phyloP scores from a whole-genome alignment of 1,140 invertebrate species.

The Megathymus violae region DNA sequence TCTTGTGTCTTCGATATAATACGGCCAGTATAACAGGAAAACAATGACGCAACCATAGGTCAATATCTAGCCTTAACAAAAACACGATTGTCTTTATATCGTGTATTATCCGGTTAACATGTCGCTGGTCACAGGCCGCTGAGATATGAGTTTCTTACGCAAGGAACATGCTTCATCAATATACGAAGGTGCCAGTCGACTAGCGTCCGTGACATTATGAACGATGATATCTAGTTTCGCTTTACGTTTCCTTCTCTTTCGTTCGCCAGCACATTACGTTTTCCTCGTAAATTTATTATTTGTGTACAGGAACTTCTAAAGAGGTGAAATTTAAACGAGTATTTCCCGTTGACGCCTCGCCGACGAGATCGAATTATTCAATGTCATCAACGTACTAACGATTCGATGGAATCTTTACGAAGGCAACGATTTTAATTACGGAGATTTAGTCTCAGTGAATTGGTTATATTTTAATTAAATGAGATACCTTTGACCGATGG shows the following conservation, averaged over 20 bases:
- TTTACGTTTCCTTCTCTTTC: constrained; percentile 19
- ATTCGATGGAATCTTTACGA: constrained; percentile 30
- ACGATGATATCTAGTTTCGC: constrained; percentile 27
- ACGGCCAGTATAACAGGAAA: constrained; percentile 7
- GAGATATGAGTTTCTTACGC: neutral
- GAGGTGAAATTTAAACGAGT: constrained; percentile 39
- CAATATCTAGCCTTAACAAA: constrained; percentile 2
- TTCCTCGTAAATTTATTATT: constrained; percentile 28
- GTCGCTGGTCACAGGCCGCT: neutral
- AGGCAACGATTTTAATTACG: constrained; percentile 31
- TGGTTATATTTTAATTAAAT: constrained; percentile 21
- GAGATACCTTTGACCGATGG: constrained; percentile 29
- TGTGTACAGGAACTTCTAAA: constrained; percentile 28
- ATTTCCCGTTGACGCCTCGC: constrained; percentile 30
- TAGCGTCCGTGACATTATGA: constrained; percentile 27
- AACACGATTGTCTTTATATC: constrained; percentile 24
- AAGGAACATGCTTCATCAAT: neutral
- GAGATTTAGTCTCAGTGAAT: constrained; percentile 11
- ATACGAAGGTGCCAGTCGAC: constrained; percentile 9
- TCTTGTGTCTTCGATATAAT: constrained; percentile 5
- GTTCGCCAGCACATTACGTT: constrained; percentile 20
- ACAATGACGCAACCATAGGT: constrained; percentile 17
- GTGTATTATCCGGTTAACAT: constrained; percentile 15
- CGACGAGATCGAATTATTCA: constrained; percentile 35
- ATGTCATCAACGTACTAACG: constrained; percentile 18